Base-by-base conservation (phyloP, 2,797 vertebrate genomes). In the Leptoclinus maculatus region DNA sequence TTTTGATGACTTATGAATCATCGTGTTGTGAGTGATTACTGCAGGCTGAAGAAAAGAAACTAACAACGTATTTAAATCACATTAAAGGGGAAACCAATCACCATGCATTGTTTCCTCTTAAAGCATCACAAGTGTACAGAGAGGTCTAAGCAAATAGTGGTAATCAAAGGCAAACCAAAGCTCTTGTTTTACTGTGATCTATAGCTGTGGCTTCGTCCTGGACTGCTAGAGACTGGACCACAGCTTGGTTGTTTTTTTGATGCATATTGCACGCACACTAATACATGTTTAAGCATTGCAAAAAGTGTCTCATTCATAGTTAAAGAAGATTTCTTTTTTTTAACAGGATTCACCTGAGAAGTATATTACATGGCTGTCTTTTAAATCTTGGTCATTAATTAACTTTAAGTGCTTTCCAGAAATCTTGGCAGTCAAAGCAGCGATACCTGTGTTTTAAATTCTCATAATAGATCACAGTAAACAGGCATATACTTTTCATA, bases 391-490 rank as follows among this genome's bases (percentile, higher is more conserved):
- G 17, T 49, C 3, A 34, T 70, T 43, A 79, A 34, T 70, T 43
- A 79, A 38, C n/a, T 53, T 27, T 21, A n/a, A 45, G 3, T 2
- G 25, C 19, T 27, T 51, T 12, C 10, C 10, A 43, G 14, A 69
- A 34, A 25, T 47, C 51, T 51, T 64, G 57, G 57, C 47, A 17
- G 34, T 45, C 14, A 1, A 43, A 6, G 21, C 21, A 41, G 11
- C 5, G 8, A 73, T 27, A n/a, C 7, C 1, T 12, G 59, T 74
- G 64, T 53, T 77, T 79, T 29, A 27, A 66, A 82, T 82, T 25
- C 12, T 38, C 17, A 8, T 17, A 17, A 58, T 47, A 64, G 38
- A 56, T 83, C 32, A 71, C 60, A 59, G 23, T 19, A 41, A 79
- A 83, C 76, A 70, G 63, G 10, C 34, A 13, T 56, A 34, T 51